These are phyloP conservation scores for Tetramorium bicarinatum DNA, from an alignment of 2,888 invertebrate genomes.

Conservation along the genomic window DNA sequence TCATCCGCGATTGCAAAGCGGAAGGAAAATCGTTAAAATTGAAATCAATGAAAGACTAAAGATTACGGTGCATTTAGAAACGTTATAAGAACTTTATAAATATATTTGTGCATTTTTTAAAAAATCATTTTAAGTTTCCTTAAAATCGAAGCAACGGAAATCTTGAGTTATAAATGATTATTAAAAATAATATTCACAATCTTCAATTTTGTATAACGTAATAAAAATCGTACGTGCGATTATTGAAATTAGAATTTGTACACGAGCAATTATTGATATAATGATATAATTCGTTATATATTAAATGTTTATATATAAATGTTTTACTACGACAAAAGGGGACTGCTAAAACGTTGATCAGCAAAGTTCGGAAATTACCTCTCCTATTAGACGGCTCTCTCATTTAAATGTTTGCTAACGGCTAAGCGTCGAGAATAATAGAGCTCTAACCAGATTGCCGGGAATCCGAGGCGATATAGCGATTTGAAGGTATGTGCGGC, in stretches of 20 bases:
- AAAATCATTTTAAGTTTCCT: not conserved
- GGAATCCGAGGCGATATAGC: not conserved
- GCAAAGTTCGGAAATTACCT: not conserved
- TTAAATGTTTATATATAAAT: no score
- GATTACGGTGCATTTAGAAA: not conserved
- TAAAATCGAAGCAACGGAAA: not conserved
- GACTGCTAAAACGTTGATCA: not conserved
- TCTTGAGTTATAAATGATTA: not conserved
- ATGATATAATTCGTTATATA: not conserved
- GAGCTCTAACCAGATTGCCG: not conserved
- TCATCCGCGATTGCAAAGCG: not conserved
- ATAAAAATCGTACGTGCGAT: not conserved
- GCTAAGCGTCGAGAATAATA: conserved; percentile 4
- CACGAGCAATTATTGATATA: not conserved
- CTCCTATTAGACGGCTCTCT: not conserved
- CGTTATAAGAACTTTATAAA: not conserved
- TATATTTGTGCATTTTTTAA: not conserved
- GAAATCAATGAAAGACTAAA: not conserved
- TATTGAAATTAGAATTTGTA: not conserved
- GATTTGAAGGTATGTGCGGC: not conserved
- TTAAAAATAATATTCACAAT: conserved; percentile 1
- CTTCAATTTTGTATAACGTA: not conserved
- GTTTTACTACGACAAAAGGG: not conserved
- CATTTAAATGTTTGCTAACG: not conserved
- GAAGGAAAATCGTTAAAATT: not conserved